phyloP scores from a whole-genome alignment of 2,797 vertebrate species.

The Atherinosoma microstoma region DNA sequence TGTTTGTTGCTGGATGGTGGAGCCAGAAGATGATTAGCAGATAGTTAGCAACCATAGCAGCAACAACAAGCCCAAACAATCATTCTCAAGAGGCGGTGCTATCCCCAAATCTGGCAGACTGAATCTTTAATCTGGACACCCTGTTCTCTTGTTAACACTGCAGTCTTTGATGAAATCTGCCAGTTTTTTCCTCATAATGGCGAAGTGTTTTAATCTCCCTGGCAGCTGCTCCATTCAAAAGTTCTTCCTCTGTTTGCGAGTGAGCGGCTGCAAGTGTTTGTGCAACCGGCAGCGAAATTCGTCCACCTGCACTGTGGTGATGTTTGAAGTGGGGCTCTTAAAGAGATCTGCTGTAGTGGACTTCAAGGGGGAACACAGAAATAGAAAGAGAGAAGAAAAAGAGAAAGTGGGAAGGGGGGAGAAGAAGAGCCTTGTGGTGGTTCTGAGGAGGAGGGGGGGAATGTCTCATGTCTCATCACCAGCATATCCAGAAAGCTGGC shows the following conservation, averaged over 20 bases:
- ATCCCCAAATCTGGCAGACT: constrained; percentile 67
- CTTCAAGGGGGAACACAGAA: constrained; percentile 44
- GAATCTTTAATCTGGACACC: constrained; percentile 78
- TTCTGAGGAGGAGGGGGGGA: constrained; percentile 13
- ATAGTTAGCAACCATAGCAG: constrained; percentile 74
- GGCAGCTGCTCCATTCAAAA: constrained; percentile 85
- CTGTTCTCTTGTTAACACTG: constrained; percentile 79
- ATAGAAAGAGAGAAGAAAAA: constrained; percentile 32
- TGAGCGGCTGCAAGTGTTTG: constrained; percentile 28
- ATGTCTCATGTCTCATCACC: constrained; percentile 48
- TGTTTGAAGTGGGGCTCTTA: constrained; percentile 73
- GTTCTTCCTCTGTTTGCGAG: constrained; percentile 66
- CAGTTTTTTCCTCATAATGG: constrained; percentile 75
- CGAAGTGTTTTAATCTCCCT: constrained; percentile 80
- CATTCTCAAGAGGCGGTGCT: constrained; percentile 57
- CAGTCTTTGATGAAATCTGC: constrained; percentile 80
- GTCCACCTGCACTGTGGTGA: constrained; percentile 71
- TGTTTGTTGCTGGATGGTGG: constrained; percentile 47
- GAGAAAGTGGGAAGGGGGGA: constrained; percentile 15
- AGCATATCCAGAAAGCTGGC: constrained; percentile 27
- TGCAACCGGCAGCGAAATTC: constrained; percentile 49
- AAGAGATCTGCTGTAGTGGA: constrained; percentile 45
- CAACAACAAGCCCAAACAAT: constrained; percentile 77
- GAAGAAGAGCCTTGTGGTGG: constrained; percentile 11
- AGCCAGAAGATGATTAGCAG: constrained; percentile 72